Evolutionary conservation across 1,140 invertebrate species (phyloP).

Genomic region (Hyles vespertilio): DNA sequence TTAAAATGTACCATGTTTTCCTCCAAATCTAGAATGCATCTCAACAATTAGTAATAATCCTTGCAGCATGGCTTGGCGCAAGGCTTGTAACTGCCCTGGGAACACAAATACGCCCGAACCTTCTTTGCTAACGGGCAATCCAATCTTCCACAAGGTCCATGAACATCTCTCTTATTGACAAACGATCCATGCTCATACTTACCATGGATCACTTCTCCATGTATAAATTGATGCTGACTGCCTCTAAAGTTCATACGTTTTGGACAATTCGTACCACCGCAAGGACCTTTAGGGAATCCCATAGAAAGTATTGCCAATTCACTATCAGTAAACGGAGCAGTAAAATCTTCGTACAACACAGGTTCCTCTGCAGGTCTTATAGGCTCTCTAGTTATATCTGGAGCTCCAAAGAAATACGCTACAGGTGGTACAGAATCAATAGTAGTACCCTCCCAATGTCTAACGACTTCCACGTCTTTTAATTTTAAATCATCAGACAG

Average conservation of each 20-base stretch:
- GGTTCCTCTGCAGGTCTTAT: constrained; percentile 48
- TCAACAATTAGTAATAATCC: constrained; percentile 49
- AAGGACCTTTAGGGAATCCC: constrained; percentile 69
- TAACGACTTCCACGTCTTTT: constrained; percentile 64
- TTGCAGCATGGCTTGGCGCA: constrained; percentile 60
- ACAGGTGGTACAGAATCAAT: constrained; percentile 60
- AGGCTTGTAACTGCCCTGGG: constrained; percentile 57
- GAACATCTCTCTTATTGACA: constrained; percentile 64
- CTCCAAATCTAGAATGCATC: not conserved
- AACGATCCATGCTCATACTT: constrained; percentile 64
- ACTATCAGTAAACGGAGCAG: constrained; percentile 54
- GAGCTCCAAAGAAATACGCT: constrained; percentile 60
- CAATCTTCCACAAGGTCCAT: constrained; percentile 61
- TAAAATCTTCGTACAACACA: constrained; percentile 53
- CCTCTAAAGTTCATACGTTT: constrained; percentile 65
- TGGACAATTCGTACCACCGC: constrained; percentile 65
- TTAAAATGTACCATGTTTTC: not conserved
- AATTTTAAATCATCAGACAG: constrained; percentile 58
- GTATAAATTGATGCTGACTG: constrained; percentile 64
- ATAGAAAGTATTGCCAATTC: constrained; percentile 63
- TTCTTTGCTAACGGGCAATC: constrained; percentile 68
- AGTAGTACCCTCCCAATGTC: constrained; percentile 62
- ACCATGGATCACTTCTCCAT: constrained; percentile 50
- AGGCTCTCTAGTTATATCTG: constrained; percentile 56
- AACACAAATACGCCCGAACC: constrained; percentile 50